Base-by-base conservation (phyloP, 2,888 invertebrate species). In the Hirtodrosophila confusa region DNA sequence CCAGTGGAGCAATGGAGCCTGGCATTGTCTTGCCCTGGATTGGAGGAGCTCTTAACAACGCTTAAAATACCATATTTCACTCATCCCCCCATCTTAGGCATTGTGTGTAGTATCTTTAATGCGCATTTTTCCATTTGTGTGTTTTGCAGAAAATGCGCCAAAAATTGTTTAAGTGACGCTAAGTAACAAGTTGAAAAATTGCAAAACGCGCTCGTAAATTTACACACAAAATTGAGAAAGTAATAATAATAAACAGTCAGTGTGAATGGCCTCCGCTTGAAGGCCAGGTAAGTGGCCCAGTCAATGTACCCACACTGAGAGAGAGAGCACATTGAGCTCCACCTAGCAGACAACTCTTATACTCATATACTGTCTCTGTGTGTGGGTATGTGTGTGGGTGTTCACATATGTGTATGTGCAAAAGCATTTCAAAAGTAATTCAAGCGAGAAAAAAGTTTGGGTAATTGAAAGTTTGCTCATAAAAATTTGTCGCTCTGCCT, bases 391-490 rank as follows among this genome's bases (percentile, higher is more conserved):
- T 53, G n/a, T 53, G 17, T 50, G 29, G 45, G 48, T 37, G n/a
- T 29, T 12, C 49, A 31, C 43, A 36, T 49, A 66, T 64, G 50
- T 12, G 29, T 45, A 44, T 39, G 39, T 35, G 37, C n/a, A 40
- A 45, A 70, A 78, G 84, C 75, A 80, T 80, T 86, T 76, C 86
- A 67, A 75, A 86, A 83, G 82, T 86, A 83, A 80, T 86, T 84
- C 85, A 80, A 84, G 87, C 87, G 75, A 54, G 73, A 77, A 87
- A 86, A 82, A 84, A 87, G 79, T 80, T 83, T 87, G 71, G 75
- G 87, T 84, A 87, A 85, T 87, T 84, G 84, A 84, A 84, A 84
- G 87, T 84, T 84, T 84, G 54, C 85, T 82, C 84, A 84, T 84
- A 87, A 84, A 84, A 84, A 87, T 84, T 87, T 84, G 83, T 84